Base-by-base conservation (phyloP, 1,140 invertebrate genomes). In the Aphelenchoides fujianensis region DNA sequence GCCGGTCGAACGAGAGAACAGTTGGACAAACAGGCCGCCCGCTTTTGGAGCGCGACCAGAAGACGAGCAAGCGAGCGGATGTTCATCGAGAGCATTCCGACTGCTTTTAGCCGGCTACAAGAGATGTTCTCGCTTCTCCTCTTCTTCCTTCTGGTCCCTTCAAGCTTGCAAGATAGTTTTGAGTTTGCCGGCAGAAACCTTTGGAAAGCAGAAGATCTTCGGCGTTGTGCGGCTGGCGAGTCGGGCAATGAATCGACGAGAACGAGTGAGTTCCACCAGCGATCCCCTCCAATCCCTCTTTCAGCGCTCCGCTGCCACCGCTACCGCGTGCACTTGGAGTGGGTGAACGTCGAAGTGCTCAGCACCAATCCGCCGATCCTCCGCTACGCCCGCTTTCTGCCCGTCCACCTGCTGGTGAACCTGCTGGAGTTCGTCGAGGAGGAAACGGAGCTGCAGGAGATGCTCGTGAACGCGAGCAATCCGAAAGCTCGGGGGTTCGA, bases 361-460 rank as follows among this genome's bases (percentile, higher is more conserved):
- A 73, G 37, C 52, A 74, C 34, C 1, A 19, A 73, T 68, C 72
- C 72, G 1, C 72, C 71, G 0, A 35, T 73, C n/a, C 3, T 73
- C 1, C 30, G 54, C 7, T 73, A 66, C 68, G 57, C 69, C 16
- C 31, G 41, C 57, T 53, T 73, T 72, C 34, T 73, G n/a, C 53
- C 69, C 28, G 27, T 37, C 2, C 12, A 1, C 28, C 66, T 73
- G 28, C 7, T 32, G 3, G 41, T 34, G 1, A 71, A 68, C 30
- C 31, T 37, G 16, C 53, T 30, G 16, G 57, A 75, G 5, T 12
- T 19, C 19, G 55, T 52, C 5, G 48, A 32, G 28, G 27, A 34
- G 12, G n/a, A n/a, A n/a, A 48, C 23, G 23, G 23, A 48, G 12
- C 41, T 48, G 41, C 41, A 48, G 12, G 41, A 48, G 41, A 12